Conservation (phyloP, 2,888 invertebrate genomes). For the Apodemia duryi region DNA sequence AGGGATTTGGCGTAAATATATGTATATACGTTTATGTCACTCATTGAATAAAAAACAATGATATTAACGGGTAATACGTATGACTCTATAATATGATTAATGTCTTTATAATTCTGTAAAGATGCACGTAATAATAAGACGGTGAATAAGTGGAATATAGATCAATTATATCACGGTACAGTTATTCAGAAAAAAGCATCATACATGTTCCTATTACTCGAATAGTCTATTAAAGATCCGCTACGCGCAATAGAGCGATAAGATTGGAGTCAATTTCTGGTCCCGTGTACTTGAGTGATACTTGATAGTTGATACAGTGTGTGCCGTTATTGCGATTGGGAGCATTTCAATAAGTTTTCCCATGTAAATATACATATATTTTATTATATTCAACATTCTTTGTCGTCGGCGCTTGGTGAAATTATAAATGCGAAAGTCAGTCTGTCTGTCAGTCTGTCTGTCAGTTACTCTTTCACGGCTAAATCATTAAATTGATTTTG, state of each 20-base stretch:
- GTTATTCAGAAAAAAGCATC: conserved; percentile 32
- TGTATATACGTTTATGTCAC: not conserved
- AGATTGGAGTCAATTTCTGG: conserved; percentile 36
- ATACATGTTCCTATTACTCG: conserved; percentile 25
- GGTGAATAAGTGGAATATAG: conserved; percentile 21
- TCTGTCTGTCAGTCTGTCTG: no score
- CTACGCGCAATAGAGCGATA: conserved; percentile 35
- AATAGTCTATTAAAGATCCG: conserved; percentile 36
- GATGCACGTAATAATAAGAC: conserved; percentile 11
- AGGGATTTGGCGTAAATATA: not conserved
- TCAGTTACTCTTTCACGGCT: no score
- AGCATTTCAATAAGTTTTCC: conserved; percentile 12
- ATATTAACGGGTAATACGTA: no score
- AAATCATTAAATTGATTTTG: no score
- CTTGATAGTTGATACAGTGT: conserved; percentile 28
- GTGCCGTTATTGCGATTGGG: conserved; percentile 34
- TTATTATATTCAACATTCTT: no score
- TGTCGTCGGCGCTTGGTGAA: no score
- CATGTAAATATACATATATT: not conserved
- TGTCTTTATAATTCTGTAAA: not conserved
- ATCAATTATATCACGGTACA: conserved; percentile 28
- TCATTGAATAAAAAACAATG: no score
- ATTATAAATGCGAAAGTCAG: no score
- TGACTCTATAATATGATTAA: no score
- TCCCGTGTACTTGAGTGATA: conserved; percentile 27